Evolutionary conservation across 2,113 vertebrate species (phyloP).

Genomic region (Atrichornis clamosus): DNA sequence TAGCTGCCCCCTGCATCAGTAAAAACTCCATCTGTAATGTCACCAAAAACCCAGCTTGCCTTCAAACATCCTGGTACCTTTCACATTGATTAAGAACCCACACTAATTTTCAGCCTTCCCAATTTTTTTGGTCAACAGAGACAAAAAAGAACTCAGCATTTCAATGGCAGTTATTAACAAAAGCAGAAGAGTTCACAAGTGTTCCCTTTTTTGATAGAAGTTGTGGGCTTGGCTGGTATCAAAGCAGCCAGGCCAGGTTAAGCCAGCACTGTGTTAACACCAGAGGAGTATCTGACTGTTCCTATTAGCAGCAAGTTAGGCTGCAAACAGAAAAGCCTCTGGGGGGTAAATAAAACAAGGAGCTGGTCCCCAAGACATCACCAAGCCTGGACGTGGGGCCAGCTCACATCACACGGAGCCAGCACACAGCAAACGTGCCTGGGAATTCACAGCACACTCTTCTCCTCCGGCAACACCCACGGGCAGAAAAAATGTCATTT

Average conservation of each 20-base stretch:
- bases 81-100: background rate
- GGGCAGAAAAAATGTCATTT: background rate
- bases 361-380: background rate
- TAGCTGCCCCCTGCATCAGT: background rate
- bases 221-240: background rate
- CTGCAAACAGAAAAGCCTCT: background rate
- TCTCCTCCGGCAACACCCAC: background rate
- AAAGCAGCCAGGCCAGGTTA: background rate
- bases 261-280: background rate
- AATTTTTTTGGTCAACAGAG: background rate
- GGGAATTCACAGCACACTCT: background rate
- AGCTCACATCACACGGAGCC: background rate
- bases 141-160: background rate
- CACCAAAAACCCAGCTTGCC: background rate
- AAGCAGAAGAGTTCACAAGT: background rate
- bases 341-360: background rate
- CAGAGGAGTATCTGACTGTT: background rate
- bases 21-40: background rate
- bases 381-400: background rate
- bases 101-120: background rate
- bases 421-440: background rate
- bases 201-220: background rate
- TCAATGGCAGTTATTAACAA: background rate
- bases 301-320: background rate
- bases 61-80: background rate